Evolutionary conservation across 2,888 invertebrate genomes (phyloP).

Genomic region (Mesochorus sp.): DNA sequence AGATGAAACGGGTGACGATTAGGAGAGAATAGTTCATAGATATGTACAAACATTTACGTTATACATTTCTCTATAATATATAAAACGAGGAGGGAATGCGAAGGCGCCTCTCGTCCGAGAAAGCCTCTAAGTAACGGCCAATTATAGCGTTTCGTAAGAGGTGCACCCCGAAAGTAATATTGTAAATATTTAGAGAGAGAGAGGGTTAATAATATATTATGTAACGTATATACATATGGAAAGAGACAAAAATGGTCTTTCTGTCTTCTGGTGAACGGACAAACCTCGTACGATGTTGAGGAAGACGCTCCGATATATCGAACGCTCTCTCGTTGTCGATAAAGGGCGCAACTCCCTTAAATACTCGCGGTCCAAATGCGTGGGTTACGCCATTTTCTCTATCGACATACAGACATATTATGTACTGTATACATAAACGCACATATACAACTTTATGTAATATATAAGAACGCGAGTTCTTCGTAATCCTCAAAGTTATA

Average conservation of each 20-base stretch:
- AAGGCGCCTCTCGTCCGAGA: constrained; percentile 13
- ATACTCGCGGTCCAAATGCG: background rate
- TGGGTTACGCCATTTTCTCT: background rate
- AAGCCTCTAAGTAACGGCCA: constrained; percentile 51
- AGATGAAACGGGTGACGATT: background rate
- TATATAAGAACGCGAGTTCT: constrained; percentile 34
- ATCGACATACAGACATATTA: background rate
- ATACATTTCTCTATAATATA: background rate
- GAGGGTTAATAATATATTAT: background rate
- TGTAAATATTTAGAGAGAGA: constrained; percentile 2
- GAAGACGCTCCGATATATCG: background rate
- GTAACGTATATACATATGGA: background rate
- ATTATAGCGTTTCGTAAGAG: constrained; percentile 62
- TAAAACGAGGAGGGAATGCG: constrained; percentile 27
- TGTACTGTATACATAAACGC: constrained; percentile 3
- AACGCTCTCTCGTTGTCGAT: background rate
- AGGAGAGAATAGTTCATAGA: constrained; percentile 6
- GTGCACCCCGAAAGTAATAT: constrained; percentile 6
- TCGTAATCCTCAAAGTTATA: constrained; percentile 54
- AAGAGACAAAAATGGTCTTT: constrained; percentile 10
- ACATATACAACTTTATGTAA: constrained; percentile 11
- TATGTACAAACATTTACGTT: background rate
- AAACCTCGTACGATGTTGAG: background rate
- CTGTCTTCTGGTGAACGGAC: constrained; percentile 11
- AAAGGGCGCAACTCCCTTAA: background rate